A percentile compares a stretch with the other conserved stretches of the same genome.
Conservation (phyloP, 2,797 vertebrate species). For the Gephyroberyx darwinii region DNA sequence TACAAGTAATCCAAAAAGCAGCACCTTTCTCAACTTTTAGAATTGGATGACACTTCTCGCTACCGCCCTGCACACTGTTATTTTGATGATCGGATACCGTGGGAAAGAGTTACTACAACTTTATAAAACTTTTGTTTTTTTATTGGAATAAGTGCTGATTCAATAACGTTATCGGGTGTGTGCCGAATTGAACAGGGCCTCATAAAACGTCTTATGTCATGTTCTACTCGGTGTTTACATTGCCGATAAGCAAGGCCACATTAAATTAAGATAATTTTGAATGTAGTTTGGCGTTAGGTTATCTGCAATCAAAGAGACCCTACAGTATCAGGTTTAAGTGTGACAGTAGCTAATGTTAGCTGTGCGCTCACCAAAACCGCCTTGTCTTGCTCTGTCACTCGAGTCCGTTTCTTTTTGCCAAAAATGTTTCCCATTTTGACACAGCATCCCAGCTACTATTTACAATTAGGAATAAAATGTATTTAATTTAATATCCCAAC, state of each 20-base stretch:
- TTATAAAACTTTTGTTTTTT: too few species aligned
- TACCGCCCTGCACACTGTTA: too few species aligned
- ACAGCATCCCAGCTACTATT: slow-evolving; percentile 62
- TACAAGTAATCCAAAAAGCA: too few species aligned
- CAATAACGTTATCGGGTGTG: too few species aligned
- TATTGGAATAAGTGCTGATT: too few species aligned
- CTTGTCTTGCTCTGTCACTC: slow-evolving; percentile 92
- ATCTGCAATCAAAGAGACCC: too few species aligned
- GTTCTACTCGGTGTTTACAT: rapidly evolving
- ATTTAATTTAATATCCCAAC: neutral
- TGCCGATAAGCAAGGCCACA: neutral
- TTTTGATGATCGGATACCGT: too few species aligned
- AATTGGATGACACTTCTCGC: too few species aligned
- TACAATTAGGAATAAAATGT: neutral
- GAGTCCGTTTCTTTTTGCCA: slow-evolving; percentile 89
- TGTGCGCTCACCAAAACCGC: slow-evolving; percentile 86
- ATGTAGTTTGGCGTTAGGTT: neutral
- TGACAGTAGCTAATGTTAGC: neutral
- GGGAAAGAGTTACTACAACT: too few species aligned
- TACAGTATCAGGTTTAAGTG: too few species aligned
- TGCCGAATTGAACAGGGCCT: neutral
- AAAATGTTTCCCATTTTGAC: slow-evolving; percentile 91
- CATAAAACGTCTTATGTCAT: rapidly evolving
- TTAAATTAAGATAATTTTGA: neutral
- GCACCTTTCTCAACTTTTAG: too few species aligned